Evolutionary conservation across 2,888 invertebrate genomes (phyloP).

Genomic region (Parthenolecanium corni): DNA sequence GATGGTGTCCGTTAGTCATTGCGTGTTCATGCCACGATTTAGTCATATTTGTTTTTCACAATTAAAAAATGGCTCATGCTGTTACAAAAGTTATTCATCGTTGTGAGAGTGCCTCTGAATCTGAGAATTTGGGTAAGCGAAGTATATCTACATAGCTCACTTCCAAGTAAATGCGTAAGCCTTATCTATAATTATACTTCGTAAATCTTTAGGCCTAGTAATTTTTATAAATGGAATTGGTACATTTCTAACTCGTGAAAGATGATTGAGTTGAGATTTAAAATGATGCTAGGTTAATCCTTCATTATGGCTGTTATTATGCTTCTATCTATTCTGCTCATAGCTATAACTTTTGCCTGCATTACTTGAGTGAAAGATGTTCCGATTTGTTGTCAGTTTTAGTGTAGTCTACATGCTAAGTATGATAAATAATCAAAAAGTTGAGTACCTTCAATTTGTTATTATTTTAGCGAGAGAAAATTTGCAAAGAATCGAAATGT

Average conservation of each 20-base stretch:
- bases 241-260: no score
- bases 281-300: no score
- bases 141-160: not conserved
- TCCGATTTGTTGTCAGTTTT: not conserved
- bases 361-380: not conserved
- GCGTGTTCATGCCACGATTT: no score
- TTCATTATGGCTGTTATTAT: no score
- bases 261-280: no score
- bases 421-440: no score
- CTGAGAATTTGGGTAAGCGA: conserved; percentile 64
- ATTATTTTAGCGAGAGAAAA: not conserved
- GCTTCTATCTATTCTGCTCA: not conserved
- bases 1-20: no score
- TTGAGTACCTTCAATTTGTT: no score
- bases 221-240: no score
- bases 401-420: not conserved
- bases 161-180: not conserved
- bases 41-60: not conserved
- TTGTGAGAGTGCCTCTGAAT: conserved; percentile 83
- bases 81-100: conserved; percentile 79
- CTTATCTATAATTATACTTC: not conserved
- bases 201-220: no score
- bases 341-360: not conserved
- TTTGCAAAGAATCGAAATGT: not conserved
- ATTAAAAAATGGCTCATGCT: conserved; percentile 60